Percentiles rank a stretch among this genome's conserved stretches.
Conservation (phyloP, 2,888 invertebrate species). For the Drosophila limbata region DNA sequence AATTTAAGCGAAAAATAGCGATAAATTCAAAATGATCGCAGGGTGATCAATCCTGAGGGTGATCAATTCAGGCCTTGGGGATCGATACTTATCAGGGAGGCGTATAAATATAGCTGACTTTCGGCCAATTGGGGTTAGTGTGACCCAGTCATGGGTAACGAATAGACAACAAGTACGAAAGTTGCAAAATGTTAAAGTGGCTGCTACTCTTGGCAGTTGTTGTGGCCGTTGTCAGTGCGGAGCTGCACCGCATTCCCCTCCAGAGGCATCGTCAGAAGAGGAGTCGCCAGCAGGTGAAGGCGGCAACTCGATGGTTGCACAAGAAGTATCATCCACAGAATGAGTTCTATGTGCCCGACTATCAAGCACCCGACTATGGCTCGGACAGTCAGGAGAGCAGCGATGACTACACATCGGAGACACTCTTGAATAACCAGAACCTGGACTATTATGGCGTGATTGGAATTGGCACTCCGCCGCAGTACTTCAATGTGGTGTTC, state of each 20-base stretch:
- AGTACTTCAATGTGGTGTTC: conserved; percentile 96
- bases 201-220: conserved; percentile 60
- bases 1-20: conserved; percentile 23
- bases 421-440: conserved; percentile 94
- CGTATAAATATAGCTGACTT: conserved; percentile 48
- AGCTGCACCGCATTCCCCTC: conserved; percentile 70
- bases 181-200: conserved; percentile 62
- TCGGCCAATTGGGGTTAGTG: conserved; percentile 29
- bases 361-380: conserved; percentile 41
- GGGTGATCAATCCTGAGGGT: conserved; percentile 48
- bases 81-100: not conserved
- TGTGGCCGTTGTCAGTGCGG: conserved; percentile 64
- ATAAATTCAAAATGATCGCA: conserved; percentile 51
- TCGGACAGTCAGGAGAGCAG: conserved; percentile 22
- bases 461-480: conserved; percentile 95
- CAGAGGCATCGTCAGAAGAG: conserved; percentile 59
- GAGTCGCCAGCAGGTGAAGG: conserved; percentile 33
- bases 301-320: conserved; percentile 45
- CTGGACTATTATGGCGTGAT: conserved; percentile 98
- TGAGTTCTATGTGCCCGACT: conserved; percentile 35
- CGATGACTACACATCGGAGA: conserved; percentile 42
- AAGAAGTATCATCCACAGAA: conserved; percentile 53
- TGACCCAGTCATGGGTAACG: conserved; percentile 41
- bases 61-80: conserved; percentile 1
- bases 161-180: not conserved